A percentile compares a stretch with the other conserved stretches of the same genome.
These are phyloP conservation scores for Cephus runcator DNA, from an alignment of 2,888 invertebrate species.

Conservation along the genomic window DNA sequence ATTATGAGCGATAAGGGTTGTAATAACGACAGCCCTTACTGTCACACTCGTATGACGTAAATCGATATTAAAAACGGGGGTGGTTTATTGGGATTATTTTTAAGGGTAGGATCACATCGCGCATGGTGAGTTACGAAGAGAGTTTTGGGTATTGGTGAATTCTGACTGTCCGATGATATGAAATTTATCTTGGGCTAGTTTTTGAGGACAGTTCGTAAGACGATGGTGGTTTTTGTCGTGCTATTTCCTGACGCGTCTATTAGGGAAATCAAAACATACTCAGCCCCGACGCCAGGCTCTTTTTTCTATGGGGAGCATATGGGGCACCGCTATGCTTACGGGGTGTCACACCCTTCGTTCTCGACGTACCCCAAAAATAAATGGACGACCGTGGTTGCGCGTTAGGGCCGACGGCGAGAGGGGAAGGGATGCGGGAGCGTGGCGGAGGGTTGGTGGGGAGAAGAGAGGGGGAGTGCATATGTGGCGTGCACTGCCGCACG, in stretches of 20 bases:
- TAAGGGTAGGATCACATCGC: neutral
- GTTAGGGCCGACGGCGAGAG: slow-evolving; percentile 23
- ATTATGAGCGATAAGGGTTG: slow-evolving; percentile 41
- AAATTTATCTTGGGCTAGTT: neutral
- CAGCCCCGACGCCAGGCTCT: slow-evolving; percentile 38
- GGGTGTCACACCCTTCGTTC: slow-evolving; percentile 54
- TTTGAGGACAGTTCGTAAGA: neutral
- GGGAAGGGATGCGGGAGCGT: slow-evolving; percentile 24
- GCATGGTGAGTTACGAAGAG: neutral
- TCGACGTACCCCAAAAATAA: slow-evolving; percentile 56
- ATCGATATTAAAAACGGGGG: slow-evolving; percentile 38
- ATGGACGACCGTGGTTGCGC: slow-evolving; percentile 50
- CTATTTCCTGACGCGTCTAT: slow-evolving; percentile 43
- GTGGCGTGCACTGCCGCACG: neutral
- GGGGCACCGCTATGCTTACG: slow-evolving; percentile 48
- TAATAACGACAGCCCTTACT: slow-evolving; percentile 40
- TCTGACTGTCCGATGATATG: neutral
- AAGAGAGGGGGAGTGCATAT: slow-evolving; percentile 1
- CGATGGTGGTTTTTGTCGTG: neutral
- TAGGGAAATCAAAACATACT: slow-evolving; percentile 64
- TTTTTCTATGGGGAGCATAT: slow-evolving; percentile 55
- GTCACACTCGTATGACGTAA: slow-evolving; percentile 38
- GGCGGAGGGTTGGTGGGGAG: slow-evolving; percentile 10
- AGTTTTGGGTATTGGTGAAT: neutral
- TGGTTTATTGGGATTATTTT: slow-evolving; percentile 32